Evolutionary conservation across 1,140 invertebrate species (phyloP).

Genomic region (Drosophila prosaltans): DNA sequence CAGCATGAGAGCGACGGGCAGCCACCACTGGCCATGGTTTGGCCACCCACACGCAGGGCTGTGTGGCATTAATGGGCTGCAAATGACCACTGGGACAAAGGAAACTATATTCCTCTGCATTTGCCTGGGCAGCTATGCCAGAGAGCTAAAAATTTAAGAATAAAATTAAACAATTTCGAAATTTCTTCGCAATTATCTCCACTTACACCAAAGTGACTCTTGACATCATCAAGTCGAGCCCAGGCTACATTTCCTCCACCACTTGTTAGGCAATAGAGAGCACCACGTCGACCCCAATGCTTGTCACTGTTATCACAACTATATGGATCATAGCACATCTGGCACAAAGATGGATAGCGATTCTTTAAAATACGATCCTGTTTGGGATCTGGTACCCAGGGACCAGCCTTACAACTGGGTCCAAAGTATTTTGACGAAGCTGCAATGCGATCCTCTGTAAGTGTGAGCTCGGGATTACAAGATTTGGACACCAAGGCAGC

Average conservation of each 20-base stretch:
- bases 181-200: neutral
- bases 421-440: conserved; percentile 88
- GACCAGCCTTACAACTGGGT: conserved; percentile 90
- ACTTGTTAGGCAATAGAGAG: conserved; percentile 90
- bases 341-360: conserved; percentile 88
- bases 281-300: conserved; percentile 91
- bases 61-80: conserved; percentile 84
- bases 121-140: conserved; percentile 69
- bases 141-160: conserved; percentile 52
- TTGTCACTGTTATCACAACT: conserved; percentile 88
- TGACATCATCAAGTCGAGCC: conserved; percentile 87
- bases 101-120: conserved; percentile 86
- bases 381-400: conserved; percentile 88
- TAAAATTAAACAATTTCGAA: neutral
- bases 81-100: conserved; percentile 92
- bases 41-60: conserved; percentile 90
- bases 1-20: conserved; percentile 85
- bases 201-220: conserved; percentile 87
- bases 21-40: conserved; percentile 89
- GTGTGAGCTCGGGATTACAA: conserved; percentile 87
- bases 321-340: conserved; percentile 86
- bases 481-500: conserved; percentile 87
- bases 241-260: conserved; percentile 91
- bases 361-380: conserved; percentile 88
- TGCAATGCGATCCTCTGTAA: conserved; percentile 89